Evolutionary conservation across 2,797 vertebrate species (phyloP).

Genomic region (Chaenodraco wilsoni): DNA sequence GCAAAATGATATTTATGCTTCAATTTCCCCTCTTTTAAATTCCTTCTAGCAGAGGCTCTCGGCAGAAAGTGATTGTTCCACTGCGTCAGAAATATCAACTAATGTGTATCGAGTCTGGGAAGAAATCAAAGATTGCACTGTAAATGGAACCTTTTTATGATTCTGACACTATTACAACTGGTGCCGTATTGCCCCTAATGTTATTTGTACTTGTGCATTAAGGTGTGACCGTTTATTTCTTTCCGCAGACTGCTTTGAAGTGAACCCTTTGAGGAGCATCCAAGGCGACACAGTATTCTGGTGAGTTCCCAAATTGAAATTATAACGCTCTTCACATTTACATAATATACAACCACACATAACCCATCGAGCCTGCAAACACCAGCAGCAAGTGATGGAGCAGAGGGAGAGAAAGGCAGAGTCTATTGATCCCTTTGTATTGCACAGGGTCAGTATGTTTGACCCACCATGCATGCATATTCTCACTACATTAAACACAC

Average conservation of each 20-base stretch:
- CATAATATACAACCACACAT: slow-evolving; percentile 53
- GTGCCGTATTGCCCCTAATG: slow-evolving; percentile 42
- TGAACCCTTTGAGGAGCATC: slow-evolving; percentile 64
- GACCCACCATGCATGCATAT: slow-evolving; percentile 29
- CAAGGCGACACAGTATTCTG: slow-evolving; percentile 58
- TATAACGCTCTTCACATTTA: slow-evolving; percentile 64
- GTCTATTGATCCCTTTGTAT: slow-evolving; percentile 34
- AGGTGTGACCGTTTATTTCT: slow-evolving; percentile 73
- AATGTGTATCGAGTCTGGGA: slow-evolving; percentile 58
- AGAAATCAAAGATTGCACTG: slow-evolving; percentile 63
- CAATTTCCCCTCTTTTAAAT: slow-evolving; percentile 48
- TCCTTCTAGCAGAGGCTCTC: slow-evolving; percentile 33
- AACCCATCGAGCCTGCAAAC: slow-evolving; percentile 21
- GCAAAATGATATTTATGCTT: slow-evolving; percentile 43
- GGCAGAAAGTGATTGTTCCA: slow-evolving; percentile 51
- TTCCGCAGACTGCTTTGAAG: slow-evolving; percentile 77
- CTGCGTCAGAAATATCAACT: slow-evolving; percentile 55
- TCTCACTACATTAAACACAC: slow-evolving; percentile 24
- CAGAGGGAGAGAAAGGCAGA: slow-evolving; percentile 13
- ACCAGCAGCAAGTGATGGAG: slow-evolving; percentile 23
- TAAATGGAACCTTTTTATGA: slow-evolving; percentile 70
- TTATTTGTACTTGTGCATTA: slow-evolving; percentile 67
- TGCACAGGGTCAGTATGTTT: slow-evolving; percentile 33
- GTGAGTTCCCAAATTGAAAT: slow-evolving; percentile 75
- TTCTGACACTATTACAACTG: slow-evolving; percentile 62